These are phyloP conservation scores for Astreopora myriophthalma DNA, from an alignment of 64 coral and sea anemone genomes.

Conservation along the genomic window DNA sequence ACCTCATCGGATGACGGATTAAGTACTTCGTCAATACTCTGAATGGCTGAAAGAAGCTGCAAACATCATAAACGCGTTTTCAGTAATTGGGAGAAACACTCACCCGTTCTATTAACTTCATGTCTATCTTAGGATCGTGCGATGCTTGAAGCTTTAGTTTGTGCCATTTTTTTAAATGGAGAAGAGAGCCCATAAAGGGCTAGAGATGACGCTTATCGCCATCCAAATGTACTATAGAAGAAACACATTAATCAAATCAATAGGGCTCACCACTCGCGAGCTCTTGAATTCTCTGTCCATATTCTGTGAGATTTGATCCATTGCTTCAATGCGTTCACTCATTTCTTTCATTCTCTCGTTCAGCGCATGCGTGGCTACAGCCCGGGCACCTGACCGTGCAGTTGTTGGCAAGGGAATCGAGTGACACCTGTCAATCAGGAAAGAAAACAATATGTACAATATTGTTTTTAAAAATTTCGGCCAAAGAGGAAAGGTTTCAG, in stretches of 20 bases:
- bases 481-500: too few species aligned
- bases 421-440: not conserved
- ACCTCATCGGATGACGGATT: constrained; percentile 14
- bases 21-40: constrained; percentile 65
- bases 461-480: not conserved
- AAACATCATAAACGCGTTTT: not conserved
- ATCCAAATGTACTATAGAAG: too few species aligned
- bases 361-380: constrained; percentile 12
- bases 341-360: constrained; percentile 53
- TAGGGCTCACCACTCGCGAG: constrained; percentile 50
- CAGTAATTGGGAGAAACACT: not conserved
- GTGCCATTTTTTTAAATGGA: too few species aligned
- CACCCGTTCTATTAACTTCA: not conserved
- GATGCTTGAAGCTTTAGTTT: too few species aligned
- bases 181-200: too few species aligned
- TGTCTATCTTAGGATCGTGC: not conserved
- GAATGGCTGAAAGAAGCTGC: constrained; percentile 63
- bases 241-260: not conserved
- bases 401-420: not conserved
- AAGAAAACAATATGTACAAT: not conserved
- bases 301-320: constrained; percentile 67
- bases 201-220: too few species aligned
- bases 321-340: constrained; percentile 51
- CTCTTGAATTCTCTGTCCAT: constrained; percentile 77
- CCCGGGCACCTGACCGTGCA: not conserved